These are phyloP conservation scores for Atethmia centrago DNA, from an alignment of 2,888 invertebrate species.

Conservation along the genomic window DNA sequence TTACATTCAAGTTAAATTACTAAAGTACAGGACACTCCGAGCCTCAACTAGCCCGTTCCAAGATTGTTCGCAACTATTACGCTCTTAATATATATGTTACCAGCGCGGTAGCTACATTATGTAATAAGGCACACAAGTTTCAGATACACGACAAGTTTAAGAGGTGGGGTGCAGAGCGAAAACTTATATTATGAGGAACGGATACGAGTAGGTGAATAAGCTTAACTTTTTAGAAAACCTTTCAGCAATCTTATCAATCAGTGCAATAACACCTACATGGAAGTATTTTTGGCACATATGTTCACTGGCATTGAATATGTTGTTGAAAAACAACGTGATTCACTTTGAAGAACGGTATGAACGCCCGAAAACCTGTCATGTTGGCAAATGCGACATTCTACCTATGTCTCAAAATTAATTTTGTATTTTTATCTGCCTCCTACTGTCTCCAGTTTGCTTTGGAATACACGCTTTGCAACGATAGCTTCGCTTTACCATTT, in stretches of 20 bases:
- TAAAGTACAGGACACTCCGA: conserved; percentile 64
- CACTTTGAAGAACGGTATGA: no score
- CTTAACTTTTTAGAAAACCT: conserved; percentile 9
- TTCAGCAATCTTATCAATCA: background rate
- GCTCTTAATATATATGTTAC: conserved; percentile 36
- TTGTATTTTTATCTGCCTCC: background rate
- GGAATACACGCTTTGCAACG: background rate
- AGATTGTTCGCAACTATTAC: conserved; percentile 57
- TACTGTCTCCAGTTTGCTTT: no score
- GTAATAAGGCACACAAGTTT: conserved; percentile 33
- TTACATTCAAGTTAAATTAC: conserved; percentile 76
- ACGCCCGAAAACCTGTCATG: no score
- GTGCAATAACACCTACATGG: background rate
- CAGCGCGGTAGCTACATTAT: conserved; percentile 9
- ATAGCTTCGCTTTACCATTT: background rate
- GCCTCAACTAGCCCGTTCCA: conserved; percentile 43
- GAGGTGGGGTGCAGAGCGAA: conserved; percentile 3
- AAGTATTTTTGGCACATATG: background rate
- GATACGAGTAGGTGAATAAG: background rate
- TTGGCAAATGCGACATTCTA: background rate
- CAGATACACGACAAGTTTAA: conserved; percentile 18
- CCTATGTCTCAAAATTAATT: background rate
- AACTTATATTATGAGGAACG: conserved; percentile 26
- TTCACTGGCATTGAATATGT: no score
- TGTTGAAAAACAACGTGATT: background rate